Percentiles rank a stretch among this genome's conserved stretches.
phyloP scores from a whole-genome alignment of 2,888 invertebrate genomes.

The Anthrax anthrax region DNA sequence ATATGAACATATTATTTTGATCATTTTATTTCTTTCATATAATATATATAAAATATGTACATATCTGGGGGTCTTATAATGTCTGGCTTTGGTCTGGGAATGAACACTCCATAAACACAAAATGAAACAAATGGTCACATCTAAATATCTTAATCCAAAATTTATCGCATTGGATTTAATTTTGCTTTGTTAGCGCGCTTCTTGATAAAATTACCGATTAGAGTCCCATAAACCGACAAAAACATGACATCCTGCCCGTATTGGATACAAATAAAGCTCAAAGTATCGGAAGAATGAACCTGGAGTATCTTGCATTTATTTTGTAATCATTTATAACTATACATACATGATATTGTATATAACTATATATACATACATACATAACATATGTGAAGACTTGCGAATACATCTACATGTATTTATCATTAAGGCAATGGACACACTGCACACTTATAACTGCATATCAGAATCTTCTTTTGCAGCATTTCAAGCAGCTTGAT shows the following conservation, averaged over 20 bases:
- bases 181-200: slow-evolving; percentile 32
- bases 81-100: not conserved
- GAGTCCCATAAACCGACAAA: slow-evolving; percentile 37
- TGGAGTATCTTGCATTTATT: too few species aligned
- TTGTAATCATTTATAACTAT: too few species aligned
- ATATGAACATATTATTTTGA: too few species aligned
- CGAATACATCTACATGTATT: too few species aligned
- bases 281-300: not conserved
- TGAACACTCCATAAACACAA: not conserved
- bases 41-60: not conserved
- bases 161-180: slow-evolving; percentile 18
- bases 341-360: too few species aligned
- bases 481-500: too few species aligned
- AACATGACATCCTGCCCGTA: slow-evolving; percentile 28
- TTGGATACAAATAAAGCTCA: slow-evolving; percentile 11
- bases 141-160: slow-evolving; percentile 34
- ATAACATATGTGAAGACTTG: too few species aligned
- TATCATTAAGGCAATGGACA: too few species aligned
- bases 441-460: too few species aligned
- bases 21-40: not conserved
- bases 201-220: slow-evolving; percentile 37
- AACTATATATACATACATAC: too few species aligned
- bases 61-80: not conserved
- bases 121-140: slow-evolving; percentile 11
- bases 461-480: too few species aligned